Evolutionary conservation across 1,140 invertebrate species (phyloP), one percentile per base, ranked within the genome.

Genomic region (Drosophila pallidifrons): DNA sequence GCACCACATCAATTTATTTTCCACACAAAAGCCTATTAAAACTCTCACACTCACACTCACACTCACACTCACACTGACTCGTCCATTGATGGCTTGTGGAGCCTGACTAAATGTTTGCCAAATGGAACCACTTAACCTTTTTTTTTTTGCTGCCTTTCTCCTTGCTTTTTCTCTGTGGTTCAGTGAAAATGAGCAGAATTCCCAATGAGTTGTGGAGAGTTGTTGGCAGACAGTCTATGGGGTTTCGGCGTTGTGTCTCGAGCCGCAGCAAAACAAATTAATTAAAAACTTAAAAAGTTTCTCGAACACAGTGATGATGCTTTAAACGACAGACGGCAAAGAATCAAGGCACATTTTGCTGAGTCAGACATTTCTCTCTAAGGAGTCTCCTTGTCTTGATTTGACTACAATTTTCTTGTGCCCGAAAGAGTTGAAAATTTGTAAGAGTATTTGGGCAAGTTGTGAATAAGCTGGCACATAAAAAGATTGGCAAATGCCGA

Each of bases 21-120:
- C 85, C 83, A 87, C 83, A 87, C 83, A 87, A 89, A 87, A 87
- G 83, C 83, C 85, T 88, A 87, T 87, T 87, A 87, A 89, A 89
- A 83, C 80, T 80, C 83, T 59, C 78, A 77, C 82, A 72, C 76
- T 88, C 69, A 55, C 64, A 83, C 83, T 59, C 78, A 77, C 82
- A 72, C 76, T 88, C 69, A 55, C 64, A 83, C 81, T 75, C 76
- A 72, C 74, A 76, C 76, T 32, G 5, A 73, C 72, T 16, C 63
- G 67, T 55, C 52, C 76, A 85, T 86, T 82, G 78, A 81, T 75
- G 79, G 60, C 43, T 71, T 54, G 49, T 58, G 46, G 73, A 46
- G 63, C 66, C 65, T 77, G 74, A 75, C 83, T 88, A 87, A 87
- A 87, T 87, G 83, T 75, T 87, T 87, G 85, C 80, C 83, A 88